Evolutionary conservation across 2,113 vertebrate species (phyloP), one percentile per base, ranked within the genome.

Genomic region (Rousettus leschenaultii): DNA sequence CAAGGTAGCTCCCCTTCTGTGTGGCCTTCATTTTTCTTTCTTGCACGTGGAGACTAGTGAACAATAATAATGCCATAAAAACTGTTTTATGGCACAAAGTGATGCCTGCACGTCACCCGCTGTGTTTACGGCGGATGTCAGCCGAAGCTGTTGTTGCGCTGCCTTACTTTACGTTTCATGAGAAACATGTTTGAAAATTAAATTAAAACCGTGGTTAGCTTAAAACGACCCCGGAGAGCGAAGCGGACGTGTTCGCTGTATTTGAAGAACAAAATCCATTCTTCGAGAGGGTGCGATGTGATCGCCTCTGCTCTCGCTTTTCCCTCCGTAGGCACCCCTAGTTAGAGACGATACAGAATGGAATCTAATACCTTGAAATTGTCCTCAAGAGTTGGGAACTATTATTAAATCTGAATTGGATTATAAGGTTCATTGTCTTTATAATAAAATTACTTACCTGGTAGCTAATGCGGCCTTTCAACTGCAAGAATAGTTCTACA

Each of bases 11-110:
- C 45, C 57, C 70, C 4, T 82, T 93, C 21, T 35, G 55, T 80
- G 16, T 61, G 61, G 3, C 5, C 7, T 12, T 96, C 21, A 55
- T 94, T 97, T 57, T 93, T 91, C 43, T 91, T 95, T 95, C 85
- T 89, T 86, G 59, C 14, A 55, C 19, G 15, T 2, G 48, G 91
- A 24, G 30, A 8, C 1, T 7, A 38, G 19, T 86, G 87, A 91
- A 91, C 96, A 38, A 90, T 85, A 97, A 95, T 89, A 85, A 82
- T 55, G 73, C 83, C 71, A 18, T 95, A 94, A 96, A 97, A 90
- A 38, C 10, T 21, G 19, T 3, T 89, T 94, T 73, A 83, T 33
- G 80, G 65, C 63, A 90, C 51, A 82, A 84, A 96, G 35, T 43
- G 75, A 94, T 53, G 53, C 38, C 80, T 57, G 19, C 65, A 26